Evolutionary conservation across 35 echinoderm and acorn worm species (phyloP), one percentile per base, ranked within the genome.

Genomic region (Lytechinus variegatus): DNA sequence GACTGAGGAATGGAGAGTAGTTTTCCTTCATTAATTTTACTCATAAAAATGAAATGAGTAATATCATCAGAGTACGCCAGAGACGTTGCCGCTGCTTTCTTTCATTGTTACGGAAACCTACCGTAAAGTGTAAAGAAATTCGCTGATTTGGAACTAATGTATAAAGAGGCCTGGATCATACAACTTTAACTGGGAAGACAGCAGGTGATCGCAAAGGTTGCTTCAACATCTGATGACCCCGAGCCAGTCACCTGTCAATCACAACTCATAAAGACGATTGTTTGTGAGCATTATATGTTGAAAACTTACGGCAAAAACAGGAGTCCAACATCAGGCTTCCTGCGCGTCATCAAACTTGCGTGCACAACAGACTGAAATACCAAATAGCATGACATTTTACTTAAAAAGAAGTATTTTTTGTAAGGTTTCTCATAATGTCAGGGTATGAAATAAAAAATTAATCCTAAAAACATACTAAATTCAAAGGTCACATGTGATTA

Each of bases 401-500:
- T n/a, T 24, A 4, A 79, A n/a, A 79, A 79, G 1, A 24, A 79
- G 8, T 24, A 14, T 24, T 7, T 6, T 79, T 24, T 79, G 66
- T 79, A 79, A 79, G 66, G 66, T 79, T 79, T 79, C 66, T 79
- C 66, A 79, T 44, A 79, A 79, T 79, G 66, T 79, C 66, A 79
- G 19, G 1, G 66, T n/a, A 24, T 16, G 21, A 16, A 79, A 4
- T 79, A 24, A 24, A 16, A n/a, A 24, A 3, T 79, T 79, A 79
- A 16, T 24, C 66, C 14, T 79, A 79, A 79, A 79, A 79, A 79
- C n/a, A 79, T 24, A 24, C 19, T 79, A 44, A 44, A n/a, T 79
- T n/a, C 19, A 79, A 79, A 79, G 12, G 66, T 79, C 66, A 79
- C 8, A 79, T 19, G 6, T 16, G 8, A 79, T 79, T 24, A 79